Percentiles rank a stretch among this genome's conserved stretches.
Conservation (phyloP, 2,113 vertebrate genomes). For the Reinhardtius hippoglossoides region DNA sequence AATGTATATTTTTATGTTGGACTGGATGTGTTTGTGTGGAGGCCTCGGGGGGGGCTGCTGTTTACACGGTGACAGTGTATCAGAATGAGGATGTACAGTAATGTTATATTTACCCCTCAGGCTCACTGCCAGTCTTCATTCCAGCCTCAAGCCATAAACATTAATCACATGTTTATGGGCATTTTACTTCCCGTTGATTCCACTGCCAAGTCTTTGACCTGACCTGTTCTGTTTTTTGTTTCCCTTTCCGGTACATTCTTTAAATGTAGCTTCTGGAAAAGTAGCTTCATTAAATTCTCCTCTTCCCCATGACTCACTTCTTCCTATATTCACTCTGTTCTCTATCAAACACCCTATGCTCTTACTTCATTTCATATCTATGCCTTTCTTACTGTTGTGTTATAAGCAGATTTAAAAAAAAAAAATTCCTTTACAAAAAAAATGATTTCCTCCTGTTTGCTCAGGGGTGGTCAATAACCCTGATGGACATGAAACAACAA, state of each 20-base stretch:
- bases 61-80: not conserved
- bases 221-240: not conserved
- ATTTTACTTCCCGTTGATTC: not conserved
- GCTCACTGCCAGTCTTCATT: slow-evolving; percentile 58
- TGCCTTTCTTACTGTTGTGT: not conserved
- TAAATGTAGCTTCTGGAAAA: not conserved
- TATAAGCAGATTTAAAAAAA: too few relatives aligned
- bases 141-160: not conserved
- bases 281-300: not conserved
- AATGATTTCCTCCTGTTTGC: slow-evolving; percentile 25
- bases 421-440: too few relatives aligned
- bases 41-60: not conserved
- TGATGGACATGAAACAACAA: slow-evolving; percentile 37
- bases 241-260: not conserved
- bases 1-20: not conserved
- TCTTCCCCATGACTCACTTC: slow-evolving; percentile 9
- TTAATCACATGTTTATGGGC: not conserved
- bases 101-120: slow-evolving; percentile 22
- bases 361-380: not conserved
- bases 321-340: not conserved
- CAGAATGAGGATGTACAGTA: not conserved
- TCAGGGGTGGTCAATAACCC: slow-evolving; percentile 3
- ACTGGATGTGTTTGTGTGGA: not conserved
- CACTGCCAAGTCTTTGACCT: not conserved
- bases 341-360: not conserved